phyloP scores from a whole-genome alignment of 2,797 vertebrate species.

The Etheostoma nigrum region DNA sequence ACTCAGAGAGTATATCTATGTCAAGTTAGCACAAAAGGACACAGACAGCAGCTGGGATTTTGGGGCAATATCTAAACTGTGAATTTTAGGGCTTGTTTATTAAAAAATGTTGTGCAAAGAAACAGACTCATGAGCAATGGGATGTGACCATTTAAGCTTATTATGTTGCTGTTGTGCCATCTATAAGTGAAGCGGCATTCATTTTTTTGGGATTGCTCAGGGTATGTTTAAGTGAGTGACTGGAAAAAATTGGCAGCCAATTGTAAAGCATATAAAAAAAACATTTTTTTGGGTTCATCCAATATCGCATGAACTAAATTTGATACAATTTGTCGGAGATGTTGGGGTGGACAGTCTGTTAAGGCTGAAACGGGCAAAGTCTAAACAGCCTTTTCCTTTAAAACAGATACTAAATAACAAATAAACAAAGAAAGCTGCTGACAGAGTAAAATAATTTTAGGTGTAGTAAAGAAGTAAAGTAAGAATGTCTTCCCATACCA shows the following conservation, averaged over 20 bases:
- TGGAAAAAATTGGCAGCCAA: background rate
- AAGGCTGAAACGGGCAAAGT: background rate
- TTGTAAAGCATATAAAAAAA: background rate
- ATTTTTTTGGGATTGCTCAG: background rate
- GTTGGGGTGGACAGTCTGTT: background rate
- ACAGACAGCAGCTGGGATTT: too few species aligned
- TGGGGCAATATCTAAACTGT: too few species aligned
- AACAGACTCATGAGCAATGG: background rate
- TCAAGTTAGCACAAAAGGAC: background rate
- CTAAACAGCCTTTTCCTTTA: background rate
- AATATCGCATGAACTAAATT: background rate
- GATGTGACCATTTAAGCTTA: background rate
- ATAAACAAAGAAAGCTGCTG: background rate
- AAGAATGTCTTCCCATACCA: conserved; percentile 80
- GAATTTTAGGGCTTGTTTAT: background rate
- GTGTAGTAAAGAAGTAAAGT: background rate
- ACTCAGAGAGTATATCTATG: background rate
- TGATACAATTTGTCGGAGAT: background rate
- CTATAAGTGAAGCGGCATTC: background rate
- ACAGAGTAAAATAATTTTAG: background rate
- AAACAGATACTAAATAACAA: background rate
- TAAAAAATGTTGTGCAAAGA: background rate
- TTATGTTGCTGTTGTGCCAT: conserved; percentile 28
- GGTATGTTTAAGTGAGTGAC: background rate
- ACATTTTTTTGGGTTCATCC: background rate